These are phyloP conservation scores for Labrus mixtus DNA, from an alignment of 2,113 vertebrate genomes.

Conservation along the genomic window DNA sequence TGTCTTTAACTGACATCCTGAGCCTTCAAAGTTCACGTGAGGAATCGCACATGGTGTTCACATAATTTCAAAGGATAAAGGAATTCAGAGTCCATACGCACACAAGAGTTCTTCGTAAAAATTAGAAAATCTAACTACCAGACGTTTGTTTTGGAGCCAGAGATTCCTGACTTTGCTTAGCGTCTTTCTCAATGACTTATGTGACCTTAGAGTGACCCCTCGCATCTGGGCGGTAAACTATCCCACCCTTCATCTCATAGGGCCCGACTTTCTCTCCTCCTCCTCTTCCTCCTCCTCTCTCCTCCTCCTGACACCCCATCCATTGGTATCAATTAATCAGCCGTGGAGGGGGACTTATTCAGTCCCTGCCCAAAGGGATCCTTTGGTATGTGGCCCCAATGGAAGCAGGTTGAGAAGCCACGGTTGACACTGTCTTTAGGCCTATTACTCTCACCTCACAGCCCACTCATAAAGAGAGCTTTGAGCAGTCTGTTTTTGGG, in stretches of 20 bases:
- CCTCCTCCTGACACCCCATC: constrained; percentile 68
- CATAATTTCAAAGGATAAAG: too few relatives aligned
- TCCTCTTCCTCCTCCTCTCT: constrained; percentile 36
- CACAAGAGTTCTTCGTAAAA: too few relatives aligned
- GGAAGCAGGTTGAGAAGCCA: constrained; percentile 81
- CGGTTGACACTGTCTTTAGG: constrained; percentile 73
- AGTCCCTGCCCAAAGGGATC: constrained; percentile 70
- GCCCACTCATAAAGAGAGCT: constrained; percentile 76
- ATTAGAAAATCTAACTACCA: neutral
- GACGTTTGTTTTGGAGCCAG: neutral
- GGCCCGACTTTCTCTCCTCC: constrained; percentile 40
- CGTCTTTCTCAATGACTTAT: constrained; percentile 31
- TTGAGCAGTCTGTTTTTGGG: constrained; percentile 72
- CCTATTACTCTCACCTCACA: constrained; percentile 84
- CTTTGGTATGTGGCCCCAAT: constrained; percentile 76
- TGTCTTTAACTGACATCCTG: neutral
- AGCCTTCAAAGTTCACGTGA: neutral
- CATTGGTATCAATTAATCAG: constrained; percentile 80
- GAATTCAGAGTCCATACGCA: too few relatives aligned
- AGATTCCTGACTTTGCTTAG: neutral
- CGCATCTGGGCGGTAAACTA: constrained; percentile 48
- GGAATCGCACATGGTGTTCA: too few relatives aligned
- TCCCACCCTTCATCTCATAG: constrained; percentile 55
- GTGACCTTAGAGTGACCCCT: constrained; percentile 61
- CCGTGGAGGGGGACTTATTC: constrained; percentile 77